Conservation (phyloP, 2,113 vertebrate species). For the Gulo gulo region DNA sequence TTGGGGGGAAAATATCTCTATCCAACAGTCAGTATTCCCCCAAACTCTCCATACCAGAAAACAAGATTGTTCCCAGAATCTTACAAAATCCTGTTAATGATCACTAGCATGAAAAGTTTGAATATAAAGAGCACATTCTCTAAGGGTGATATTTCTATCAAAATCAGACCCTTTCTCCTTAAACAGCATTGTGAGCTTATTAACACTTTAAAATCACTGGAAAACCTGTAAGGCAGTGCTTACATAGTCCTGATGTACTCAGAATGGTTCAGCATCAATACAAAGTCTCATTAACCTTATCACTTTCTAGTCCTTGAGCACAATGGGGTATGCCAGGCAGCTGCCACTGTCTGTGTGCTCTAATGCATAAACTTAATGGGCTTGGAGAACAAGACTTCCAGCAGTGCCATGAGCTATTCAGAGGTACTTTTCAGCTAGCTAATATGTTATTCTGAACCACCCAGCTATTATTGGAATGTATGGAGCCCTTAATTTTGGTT, state of each 20-base stretch:
- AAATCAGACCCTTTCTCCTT: conserved; percentile 17
- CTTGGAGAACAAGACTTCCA: conserved; percentile 55
- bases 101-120: neutral
- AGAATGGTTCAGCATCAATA: conserved; percentile 37
- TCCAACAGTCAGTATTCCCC: neutral
- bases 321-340: conserved; percentile 53
- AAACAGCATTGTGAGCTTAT: neutral
- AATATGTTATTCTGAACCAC: conserved; percentile 46
- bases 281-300: conserved; percentile 73
- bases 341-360: conserved; percentile 56
- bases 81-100: neutral
- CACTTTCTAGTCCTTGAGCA: conserved; percentile 69
- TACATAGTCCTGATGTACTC: neutral
- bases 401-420: conserved; percentile 43
- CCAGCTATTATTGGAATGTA: conserved; percentile 53
- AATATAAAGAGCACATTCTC: neutral
- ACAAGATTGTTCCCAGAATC: neutral
- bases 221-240: neutral
- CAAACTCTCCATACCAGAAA: neutral
- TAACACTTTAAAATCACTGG: conserved; percentile 35
- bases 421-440: conserved; percentile 37
- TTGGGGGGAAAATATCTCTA: neutral
- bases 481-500: conserved; percentile 45
- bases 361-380: conserved; percentile 56
- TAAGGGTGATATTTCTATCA: conserved; percentile 19